Conservation (phyloP, 2,113 vertebrate genomes). For the Panthera tigris region DNA sequence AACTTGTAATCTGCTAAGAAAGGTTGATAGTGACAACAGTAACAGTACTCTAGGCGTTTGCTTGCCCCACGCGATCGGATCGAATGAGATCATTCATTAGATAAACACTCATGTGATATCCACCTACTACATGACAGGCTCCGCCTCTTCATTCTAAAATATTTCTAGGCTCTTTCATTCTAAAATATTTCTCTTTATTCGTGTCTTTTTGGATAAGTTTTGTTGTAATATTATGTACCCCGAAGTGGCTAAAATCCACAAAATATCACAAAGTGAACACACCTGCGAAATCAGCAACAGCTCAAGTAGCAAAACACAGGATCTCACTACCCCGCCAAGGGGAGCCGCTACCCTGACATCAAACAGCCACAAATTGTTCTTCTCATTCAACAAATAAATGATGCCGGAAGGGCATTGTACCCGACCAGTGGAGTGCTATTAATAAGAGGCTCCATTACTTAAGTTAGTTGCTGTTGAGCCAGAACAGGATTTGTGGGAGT, state of each 20-base stretch:
- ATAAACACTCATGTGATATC: not conserved
- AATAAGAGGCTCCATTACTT: not conserved
- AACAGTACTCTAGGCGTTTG: accelerated
- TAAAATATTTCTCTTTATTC: not conserved
- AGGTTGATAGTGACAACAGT: not conserved
- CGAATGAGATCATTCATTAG: not conserved
- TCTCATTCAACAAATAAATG: not conserved
- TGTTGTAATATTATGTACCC: not conserved
- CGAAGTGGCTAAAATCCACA: not conserved
- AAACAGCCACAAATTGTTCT: not conserved
- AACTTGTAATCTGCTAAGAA: not conserved
- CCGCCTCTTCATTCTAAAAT: not conserved
- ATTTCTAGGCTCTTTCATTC: not conserved
- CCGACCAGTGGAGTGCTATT: not conserved
- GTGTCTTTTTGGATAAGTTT: not conserved
- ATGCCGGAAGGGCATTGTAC: not conserved
- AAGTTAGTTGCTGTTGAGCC: not conserved
- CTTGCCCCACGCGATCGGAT: not conserved
- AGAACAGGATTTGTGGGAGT: too few species aligned
- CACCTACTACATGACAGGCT: not conserved
- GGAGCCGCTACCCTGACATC: not conserved
- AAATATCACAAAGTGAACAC: not conserved
- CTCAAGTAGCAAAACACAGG: not conserved
- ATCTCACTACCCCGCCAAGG: too few species aligned
- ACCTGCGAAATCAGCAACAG: not conserved